phyloP scores from a whole-genome alignment of 2,888 invertebrate genomes.

The Atethmia centrago region DNA sequence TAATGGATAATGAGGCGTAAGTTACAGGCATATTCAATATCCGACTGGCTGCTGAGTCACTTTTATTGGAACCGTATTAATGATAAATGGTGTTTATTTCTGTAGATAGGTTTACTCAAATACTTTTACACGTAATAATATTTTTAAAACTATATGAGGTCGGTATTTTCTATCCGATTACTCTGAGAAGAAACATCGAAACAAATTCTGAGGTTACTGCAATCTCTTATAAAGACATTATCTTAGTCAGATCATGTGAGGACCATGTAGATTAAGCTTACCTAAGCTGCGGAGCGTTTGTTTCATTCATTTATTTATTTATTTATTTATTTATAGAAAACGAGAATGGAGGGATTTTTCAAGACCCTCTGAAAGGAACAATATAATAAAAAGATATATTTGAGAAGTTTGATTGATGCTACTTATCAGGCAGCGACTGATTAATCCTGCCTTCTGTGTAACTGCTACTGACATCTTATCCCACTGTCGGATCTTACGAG shows the following conservation, averaged over 20 bases:
- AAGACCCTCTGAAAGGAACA: background rate
- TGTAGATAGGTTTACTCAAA: background rate
- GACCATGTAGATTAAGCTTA: background rate
- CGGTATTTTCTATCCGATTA: background rate
- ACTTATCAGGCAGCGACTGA: slow-evolving; percentile 12
- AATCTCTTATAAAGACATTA: background rate
- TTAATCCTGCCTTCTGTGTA: slow-evolving; percentile 16
- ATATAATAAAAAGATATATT: background rate
- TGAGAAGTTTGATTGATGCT: slow-evolving; percentile 22
- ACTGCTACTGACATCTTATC: background rate
- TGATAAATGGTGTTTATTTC: background rate
- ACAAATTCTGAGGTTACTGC: too few species aligned
- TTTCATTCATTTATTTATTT: background rate
- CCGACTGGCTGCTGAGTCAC: background rate
- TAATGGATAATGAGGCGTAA: background rate
- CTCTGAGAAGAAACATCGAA: too few species aligned
- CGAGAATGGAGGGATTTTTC: background rate
- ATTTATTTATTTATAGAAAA: background rate
- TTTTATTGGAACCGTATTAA: background rate
- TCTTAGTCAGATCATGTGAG: background rate
- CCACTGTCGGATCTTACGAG: background rate
- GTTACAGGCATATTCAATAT: background rate
- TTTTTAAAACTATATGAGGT: background rate
- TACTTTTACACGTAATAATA: background rate
- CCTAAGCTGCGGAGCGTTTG: background rate